Evolutionary conservation across 53 echinoderm and acorn worm genomes (phyloP).

Genomic region (Holothuria scabra): DNA sequence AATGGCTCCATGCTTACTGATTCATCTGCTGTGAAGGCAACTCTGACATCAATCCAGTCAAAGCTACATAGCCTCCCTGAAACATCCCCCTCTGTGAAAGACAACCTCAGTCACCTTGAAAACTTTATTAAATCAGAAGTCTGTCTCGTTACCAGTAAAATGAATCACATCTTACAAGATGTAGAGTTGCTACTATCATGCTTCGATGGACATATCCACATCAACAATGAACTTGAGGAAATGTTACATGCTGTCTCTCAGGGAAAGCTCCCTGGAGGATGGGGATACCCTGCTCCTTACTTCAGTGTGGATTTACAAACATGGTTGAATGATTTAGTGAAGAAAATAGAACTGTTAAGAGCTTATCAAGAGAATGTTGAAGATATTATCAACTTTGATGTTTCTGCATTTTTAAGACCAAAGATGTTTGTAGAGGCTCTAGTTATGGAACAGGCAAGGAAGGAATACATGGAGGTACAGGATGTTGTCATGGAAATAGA

Average conservation of each 20-base stretch:
- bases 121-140: slow-evolving; percentile 78
- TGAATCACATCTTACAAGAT: slow-evolving; percentile 65
- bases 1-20: too few relatives aligned
- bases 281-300: slow-evolving; percentile 13
- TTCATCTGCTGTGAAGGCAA: not conserved
- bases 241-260: slow-evolving; percentile 55
- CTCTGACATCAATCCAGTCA: not conserved
- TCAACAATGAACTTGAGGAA: slow-evolving; percentile 52
- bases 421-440: slow-evolving; percentile 69
- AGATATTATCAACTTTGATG: slow-evolving; percentile 52
- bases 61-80: slow-evolving; percentile 34
- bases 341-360: slow-evolving; percentile 49
- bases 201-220: slow-evolving; percentile 64
- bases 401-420: slow-evolving; percentile 71
- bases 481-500: slow-evolving; percentile 69
- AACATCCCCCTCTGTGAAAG: slow-evolving; percentile 43
- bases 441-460: slow-evolving; percentile 83
- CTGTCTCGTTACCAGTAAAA: not conserved
- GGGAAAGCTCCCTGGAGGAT: slow-evolving; percentile 56
- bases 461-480: slow-evolving; percentile 83
- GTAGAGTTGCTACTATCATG: slow-evolving; percentile 63
- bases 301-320: slow-evolving; percentile 1
- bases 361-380: slow-evolving; percentile 50
- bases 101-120: slow-evolving; percentile 77
- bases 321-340: slow-evolving; percentile 58